These are phyloP conservation scores for Lasius platythorax DNA, from an alignment of 2,888 invertebrate genomes.

Conservation along the genomic window DNA sequence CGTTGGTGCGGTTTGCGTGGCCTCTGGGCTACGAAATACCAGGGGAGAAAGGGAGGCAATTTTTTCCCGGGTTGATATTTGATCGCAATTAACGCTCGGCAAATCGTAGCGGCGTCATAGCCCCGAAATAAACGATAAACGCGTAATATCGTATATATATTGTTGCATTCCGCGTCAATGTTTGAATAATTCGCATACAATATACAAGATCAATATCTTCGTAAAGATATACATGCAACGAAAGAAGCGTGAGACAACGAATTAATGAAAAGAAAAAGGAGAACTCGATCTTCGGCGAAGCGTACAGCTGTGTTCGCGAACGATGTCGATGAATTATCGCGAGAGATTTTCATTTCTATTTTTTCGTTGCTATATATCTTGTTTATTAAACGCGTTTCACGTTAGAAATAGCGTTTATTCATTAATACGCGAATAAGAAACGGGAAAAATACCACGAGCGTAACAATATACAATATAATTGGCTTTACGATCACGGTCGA, in stretches of 20 bases:
- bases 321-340: neutral
- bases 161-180: neutral
- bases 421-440: neutral
- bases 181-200: neutral
- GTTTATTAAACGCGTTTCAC: neutral
- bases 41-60: neutral
- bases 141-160: conserved; percentile 2
- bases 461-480: conserved; percentile 10
- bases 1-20: conserved; percentile 18
- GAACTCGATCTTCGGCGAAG: neutral
- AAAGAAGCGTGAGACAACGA: neutral
- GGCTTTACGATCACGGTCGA: conserved; percentile 4
- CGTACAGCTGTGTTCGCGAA: neutral
- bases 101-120: conserved; percentile 4
- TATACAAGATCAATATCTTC: neutral
- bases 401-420: neutral
- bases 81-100: conserved; percentile 41
- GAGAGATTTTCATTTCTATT: neutral
- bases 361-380: neutral
- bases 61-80: conserved; percentile 24
- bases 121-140: conserved; percentile 13
- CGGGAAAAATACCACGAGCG: neutral
- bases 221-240: neutral
- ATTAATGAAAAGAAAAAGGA: neutral
- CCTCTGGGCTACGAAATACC: conserved; percentile 29